Conservation (phyloP, 2,888 invertebrate genomes). For the Ophion costatus region DNA sequence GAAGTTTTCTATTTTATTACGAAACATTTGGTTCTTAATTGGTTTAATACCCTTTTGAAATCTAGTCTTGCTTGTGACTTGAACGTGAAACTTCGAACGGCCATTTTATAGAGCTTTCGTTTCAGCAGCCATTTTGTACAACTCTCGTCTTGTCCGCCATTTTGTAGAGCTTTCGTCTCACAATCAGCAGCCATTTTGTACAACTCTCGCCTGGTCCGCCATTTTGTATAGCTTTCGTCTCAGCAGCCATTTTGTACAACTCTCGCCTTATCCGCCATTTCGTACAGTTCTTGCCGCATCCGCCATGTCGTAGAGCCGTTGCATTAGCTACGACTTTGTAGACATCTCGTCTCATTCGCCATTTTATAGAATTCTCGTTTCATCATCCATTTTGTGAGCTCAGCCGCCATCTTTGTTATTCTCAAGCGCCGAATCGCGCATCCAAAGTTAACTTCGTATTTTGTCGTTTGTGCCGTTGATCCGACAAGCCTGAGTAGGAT, state of each 20-base stretch:
- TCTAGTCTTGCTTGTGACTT: no score
- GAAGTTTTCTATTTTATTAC: no score
- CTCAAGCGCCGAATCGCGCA: no score
- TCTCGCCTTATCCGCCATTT: neutral
- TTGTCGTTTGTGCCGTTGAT: neutral
- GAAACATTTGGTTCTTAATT: no score
- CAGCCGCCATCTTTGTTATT: neutral
- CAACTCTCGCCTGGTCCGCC: neutral
- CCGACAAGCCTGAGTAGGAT: constrained; percentile 19
- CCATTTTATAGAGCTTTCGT: neutral
- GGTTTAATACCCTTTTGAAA: no score
- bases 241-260: neutral
- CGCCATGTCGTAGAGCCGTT: no score
- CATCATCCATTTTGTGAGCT: no score
- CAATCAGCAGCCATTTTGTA: neutral
- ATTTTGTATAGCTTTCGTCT: neutral
- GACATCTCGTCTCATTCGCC: no score
- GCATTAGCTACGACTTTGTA: neutral
- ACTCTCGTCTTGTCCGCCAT: neutral
- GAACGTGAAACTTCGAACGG: no score
- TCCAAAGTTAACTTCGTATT: neutral
- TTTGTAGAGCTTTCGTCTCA: neutral
- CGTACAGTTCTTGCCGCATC: no score
- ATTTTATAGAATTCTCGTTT: no score
- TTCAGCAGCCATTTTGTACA: neutral